phyloP scores from a whole-genome alignment of 2,797 vertebrate genomes.

The Typhlichthys eigenmanni region DNA sequence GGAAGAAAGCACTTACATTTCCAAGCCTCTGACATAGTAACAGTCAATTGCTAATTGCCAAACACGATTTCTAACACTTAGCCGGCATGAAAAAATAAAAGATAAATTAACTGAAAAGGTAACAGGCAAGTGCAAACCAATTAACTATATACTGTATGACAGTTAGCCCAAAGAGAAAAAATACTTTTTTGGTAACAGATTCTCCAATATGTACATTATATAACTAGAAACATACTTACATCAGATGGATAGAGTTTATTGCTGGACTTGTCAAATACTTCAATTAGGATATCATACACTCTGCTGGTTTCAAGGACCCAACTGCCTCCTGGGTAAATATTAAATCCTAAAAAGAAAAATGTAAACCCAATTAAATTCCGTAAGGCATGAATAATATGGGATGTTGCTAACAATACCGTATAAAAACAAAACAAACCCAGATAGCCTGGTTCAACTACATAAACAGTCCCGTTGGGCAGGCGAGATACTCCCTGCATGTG shows the following conservation, averaged over 20 bases:
- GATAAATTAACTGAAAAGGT: too few species aligned
- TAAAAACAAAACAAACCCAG: constrained; percentile 79
- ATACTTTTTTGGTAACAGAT: too few species aligned
- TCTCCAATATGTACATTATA: too few species aligned
- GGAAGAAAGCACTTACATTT: background rate
- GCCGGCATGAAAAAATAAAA: too few species aligned
- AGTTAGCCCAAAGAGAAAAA: too few species aligned
- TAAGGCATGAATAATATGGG: background rate
- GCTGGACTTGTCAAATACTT: constrained; percentile 92
- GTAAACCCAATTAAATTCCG: constrained; percentile 7
- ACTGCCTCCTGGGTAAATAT: constrained; percentile 87
- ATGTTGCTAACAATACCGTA: background rate
- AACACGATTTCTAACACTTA: too few species aligned
- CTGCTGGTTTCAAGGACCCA: constrained; percentile 91
- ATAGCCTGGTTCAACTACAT: constrained; percentile 91
- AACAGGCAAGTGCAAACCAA: too few species aligned
- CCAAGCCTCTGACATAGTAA: too few species aligned
- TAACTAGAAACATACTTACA: constrained; percentile 76
- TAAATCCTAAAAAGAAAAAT: constrained; percentile 81
- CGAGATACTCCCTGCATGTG: constrained; percentile 90
- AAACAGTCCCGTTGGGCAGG: constrained; percentile 92
- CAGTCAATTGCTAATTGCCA: too few species aligned
- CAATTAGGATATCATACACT: constrained; percentile 84
- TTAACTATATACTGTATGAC: too few species aligned
- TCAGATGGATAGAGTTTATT: constrained; percentile 91